These are phyloP conservation scores for Condylura cristata DNA, from an alignment of 2,113 vertebrate species.

Conservation along the genomic window DNA sequence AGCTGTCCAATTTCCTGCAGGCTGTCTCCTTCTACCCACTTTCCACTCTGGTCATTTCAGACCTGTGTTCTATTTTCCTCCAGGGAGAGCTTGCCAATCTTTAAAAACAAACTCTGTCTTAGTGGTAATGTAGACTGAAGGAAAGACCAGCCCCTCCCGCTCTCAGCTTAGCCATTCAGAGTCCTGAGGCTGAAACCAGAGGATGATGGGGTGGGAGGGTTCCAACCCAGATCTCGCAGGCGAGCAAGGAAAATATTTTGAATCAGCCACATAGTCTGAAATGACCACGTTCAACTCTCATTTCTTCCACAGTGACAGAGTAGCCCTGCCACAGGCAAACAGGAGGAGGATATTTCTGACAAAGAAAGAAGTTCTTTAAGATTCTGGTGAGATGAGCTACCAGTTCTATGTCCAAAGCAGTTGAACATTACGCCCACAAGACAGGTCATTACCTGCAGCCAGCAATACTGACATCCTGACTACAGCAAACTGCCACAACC, in stretches of 20 bases:
- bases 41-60: neutral
- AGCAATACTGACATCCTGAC: neutral
- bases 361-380: neutral
- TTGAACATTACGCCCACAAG: neutral
- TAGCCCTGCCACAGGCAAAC: neutral
- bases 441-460: neutral
- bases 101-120: neutral
- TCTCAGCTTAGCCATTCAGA: neutral
- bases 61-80: neutral
- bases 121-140: rapidly evolving
- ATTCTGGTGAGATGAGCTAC: neutral
- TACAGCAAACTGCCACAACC: neutral
- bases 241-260: neutral
- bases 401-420: neutral
- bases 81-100: neutral
- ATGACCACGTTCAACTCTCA: neutral
- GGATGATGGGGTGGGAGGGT: neutral
- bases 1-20: neutral
- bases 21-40: neutral
- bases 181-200: neutral
- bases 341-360: neutral
- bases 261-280: neutral
- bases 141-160: neutral
- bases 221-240: neutral
- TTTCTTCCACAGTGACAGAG: neutral